Evolutionary conservation across 2,113 vertebrate genomes (phyloP).

Genomic region (Lamprotornis superbus): DNA sequence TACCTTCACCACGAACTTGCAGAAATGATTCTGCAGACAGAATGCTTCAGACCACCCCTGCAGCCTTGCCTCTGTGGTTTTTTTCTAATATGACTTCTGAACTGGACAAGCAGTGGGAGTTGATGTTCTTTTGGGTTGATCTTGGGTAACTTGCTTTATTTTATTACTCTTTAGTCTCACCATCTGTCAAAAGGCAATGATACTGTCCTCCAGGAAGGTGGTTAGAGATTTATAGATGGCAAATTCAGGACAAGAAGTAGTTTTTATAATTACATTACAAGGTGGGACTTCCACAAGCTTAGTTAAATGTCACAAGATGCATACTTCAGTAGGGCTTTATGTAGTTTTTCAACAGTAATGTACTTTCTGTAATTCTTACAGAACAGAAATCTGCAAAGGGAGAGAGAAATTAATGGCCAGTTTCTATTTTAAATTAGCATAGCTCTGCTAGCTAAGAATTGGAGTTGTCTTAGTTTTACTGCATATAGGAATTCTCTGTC

Average conservation of each 20-base stretch:
- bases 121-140: background rate
- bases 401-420: background rate
- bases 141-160: background rate
- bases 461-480: background rate
- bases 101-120: background rate
- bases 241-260: background rate
- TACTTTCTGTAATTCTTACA: background rate
- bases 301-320: slow-evolving; percentile 1
- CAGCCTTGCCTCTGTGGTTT: background rate
- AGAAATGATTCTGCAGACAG: background rate
- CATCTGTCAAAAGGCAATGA: background rate
- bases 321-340: background rate
- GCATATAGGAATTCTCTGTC: background rate
- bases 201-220: background rate
- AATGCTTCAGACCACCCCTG: background rate
- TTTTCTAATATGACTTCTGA: background rate
- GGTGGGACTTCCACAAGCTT: background rate
- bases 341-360: background rate
- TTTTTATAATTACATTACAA: slow-evolving; percentile 35
- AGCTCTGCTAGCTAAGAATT: background rate
- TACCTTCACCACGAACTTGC: background rate
- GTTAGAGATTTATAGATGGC: slow-evolving; percentile 1
- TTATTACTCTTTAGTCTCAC: background rate
- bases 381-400: background rate
- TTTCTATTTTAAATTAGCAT: background rate